Percentiles rank a stretch among this genome's conserved stretches.
These are phyloP conservation scores for Cheilosia urbana DNA, from an alignment of 2,888 invertebrate genomes.

Conservation along the genomic window DNA sequence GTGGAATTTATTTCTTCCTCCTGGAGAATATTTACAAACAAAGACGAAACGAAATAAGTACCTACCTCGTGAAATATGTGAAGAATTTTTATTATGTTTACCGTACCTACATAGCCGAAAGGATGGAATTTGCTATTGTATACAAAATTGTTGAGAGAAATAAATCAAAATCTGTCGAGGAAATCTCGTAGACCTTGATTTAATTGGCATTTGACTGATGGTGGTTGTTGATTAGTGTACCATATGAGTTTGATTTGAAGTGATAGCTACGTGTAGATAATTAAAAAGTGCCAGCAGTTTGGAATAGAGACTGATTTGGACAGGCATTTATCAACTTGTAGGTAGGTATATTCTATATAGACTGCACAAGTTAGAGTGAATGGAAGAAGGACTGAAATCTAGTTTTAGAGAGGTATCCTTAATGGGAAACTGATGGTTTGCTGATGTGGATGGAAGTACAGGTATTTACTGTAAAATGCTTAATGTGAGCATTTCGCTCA, in stretches of 20 bases:
- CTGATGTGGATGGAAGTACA: too few relatives aligned
- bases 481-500: too few relatives aligned
- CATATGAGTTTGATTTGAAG: neutral
- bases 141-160: neutral
- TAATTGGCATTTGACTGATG: neutral
- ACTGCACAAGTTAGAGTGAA: too few relatives aligned
- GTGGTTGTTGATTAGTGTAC: neutral
- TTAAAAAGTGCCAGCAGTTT: too few relatives aligned
- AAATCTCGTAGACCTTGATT: neutral
- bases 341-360: too few relatives aligned
- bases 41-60: neutral
- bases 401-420: too few relatives aligned
- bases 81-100: slow-evolving; percentile 49
- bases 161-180: neutral
- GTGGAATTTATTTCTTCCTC: neutral
- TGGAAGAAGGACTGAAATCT: too few relatives aligned
- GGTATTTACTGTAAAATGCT: too few relatives aligned
- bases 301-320: too few relatives aligned
- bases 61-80: neutral
- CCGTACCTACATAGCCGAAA: neutral
- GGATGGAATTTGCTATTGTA: neutral
- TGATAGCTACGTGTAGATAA: too few relatives aligned
- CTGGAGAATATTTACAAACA: neutral
- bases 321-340: too few relatives aligned
- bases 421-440: too few relatives aligned